Conservation (phyloP, 2,888 invertebrate genomes). For the Tinea semifulvella region DNA sequence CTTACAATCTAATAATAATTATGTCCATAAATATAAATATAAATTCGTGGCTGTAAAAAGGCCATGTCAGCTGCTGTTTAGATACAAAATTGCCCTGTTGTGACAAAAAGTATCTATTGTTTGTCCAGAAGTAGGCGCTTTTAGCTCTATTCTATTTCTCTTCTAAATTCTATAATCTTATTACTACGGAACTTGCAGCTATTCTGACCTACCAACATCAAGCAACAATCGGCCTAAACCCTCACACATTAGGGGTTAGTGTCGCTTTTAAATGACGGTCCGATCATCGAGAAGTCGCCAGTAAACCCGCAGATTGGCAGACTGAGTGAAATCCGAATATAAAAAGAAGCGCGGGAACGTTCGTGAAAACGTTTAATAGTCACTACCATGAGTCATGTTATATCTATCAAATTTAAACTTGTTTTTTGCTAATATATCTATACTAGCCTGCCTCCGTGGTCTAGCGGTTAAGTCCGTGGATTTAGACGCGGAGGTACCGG, state of each 20-base stretch:
- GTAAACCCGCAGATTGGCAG: slow-evolving; percentile 51
- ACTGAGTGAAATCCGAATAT: slow-evolving; percentile 56
- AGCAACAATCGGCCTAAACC: slow-evolving; percentile 24
- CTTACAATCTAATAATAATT: no score
- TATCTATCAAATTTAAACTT: no score
- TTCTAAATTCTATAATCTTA: slow-evolving; percentile 29
- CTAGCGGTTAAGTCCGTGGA: no score
- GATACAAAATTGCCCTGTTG: no score
- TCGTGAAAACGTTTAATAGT: slow-evolving; percentile 66
- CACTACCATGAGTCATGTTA: no score
- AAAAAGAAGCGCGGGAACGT: slow-evolving; percentile 61
- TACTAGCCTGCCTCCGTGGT: no score
- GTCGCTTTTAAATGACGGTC: slow-evolving; percentile 27
- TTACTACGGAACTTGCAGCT: slow-evolving; percentile 36
- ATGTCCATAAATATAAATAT: no score
- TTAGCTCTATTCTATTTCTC: neutral
- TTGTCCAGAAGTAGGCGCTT: neutral
- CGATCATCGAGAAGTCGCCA: slow-evolving; percentile 31
- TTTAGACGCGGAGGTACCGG: no score
- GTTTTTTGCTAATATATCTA: no score
- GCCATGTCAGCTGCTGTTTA: no score
- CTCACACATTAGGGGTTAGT: slow-evolving; percentile 31
- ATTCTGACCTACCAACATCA: neutral
- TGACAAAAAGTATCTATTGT: no score
- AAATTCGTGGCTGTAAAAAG: no score